Evolutionary conservation across 1,140 invertebrate genomes (phyloP).

Genomic region (Heliconius himera): DNA sequence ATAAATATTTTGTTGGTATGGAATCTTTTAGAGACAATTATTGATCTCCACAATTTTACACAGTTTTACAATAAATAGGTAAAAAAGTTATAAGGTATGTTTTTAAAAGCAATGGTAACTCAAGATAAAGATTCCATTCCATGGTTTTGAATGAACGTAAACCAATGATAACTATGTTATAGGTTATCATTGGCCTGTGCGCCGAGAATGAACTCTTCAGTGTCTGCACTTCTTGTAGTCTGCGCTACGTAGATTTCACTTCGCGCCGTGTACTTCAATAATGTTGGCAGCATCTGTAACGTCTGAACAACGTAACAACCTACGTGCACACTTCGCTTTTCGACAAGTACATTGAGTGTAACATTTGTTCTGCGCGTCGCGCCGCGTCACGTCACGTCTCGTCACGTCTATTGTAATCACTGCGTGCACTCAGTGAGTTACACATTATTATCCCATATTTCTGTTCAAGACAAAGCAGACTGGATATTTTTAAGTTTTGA

Average conservation of each 20-base stretch:
- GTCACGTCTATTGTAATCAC: conserved; percentile 74
- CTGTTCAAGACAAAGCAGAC: conserved; percentile 63
- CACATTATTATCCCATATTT: conserved; percentile 73
- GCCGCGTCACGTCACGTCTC: conserved; percentile 56
- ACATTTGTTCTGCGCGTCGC: conserved; percentile 70
- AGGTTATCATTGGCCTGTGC: conserved; percentile 82
- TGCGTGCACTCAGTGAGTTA: conserved; percentile 80
- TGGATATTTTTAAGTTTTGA: conserved; percentile 25
- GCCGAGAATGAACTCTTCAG: conserved; percentile 78
- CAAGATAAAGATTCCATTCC: conserved; percentile 67
- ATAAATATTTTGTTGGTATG: conserved; percentile 53
- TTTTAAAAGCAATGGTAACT: background rate
- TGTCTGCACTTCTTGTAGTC: conserved; percentile 81
- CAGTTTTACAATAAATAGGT: background rate
- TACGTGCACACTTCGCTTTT: conserved; percentile 74
- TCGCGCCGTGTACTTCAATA: conserved; percentile 75
- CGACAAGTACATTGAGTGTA: conserved; percentile 73
- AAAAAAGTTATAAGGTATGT: background rate
- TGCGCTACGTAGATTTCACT: conserved; percentile 80
- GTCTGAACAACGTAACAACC: conserved; percentile 75
- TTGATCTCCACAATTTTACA: background rate
- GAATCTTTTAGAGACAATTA: conserved; percentile 54
- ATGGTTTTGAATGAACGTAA: conserved; percentile 67
- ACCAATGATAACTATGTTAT: conserved; percentile 82
- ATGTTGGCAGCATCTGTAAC: conserved; percentile 74